Conservation (phyloP, 2,888 invertebrate species). For the Agapostemon virescens region DNA sequence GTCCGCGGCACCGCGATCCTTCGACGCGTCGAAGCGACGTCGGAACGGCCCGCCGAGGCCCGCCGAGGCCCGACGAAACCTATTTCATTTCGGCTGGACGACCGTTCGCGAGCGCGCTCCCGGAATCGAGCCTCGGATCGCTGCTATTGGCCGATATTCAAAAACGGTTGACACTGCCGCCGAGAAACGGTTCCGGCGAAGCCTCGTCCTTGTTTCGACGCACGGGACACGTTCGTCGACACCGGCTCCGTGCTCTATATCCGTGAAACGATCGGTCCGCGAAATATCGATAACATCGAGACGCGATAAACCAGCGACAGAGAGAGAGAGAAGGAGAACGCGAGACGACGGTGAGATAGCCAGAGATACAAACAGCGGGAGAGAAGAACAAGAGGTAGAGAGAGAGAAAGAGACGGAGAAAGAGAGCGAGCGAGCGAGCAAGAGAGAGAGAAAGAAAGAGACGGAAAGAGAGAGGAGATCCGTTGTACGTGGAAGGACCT, state of each 20-base stretch:
- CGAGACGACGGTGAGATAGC: no score
- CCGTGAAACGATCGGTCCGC: neutral
- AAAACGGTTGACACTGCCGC: constrained; percentile 58
- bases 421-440: neutral
- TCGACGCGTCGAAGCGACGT: neutral
- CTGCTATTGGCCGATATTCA: constrained; percentile 56
- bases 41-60: no score
- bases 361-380: no score
- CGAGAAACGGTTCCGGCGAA: constrained; percentile 32
- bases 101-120: neutral
- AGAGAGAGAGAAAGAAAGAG: neutral
- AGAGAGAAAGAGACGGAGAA: constrained; percentile 10
- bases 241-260: constrained; percentile 5
- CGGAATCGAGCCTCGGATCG: constrained; percentile 35
- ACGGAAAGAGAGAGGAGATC: neutral
- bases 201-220: constrained; percentile 19
- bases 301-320: neutral
- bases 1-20: no score
- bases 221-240: neutral
- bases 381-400: no score
- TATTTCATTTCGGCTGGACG: neutral
- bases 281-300: constrained; percentile 1
- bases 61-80: no score
- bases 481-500: constrained; percentile 54
- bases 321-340: constrained; percentile 6